A percentile compares a stretch with the other conserved stretches of the same genome.
Evolutionary conservation across 2,797 vertebrate species (phyloP).

Genomic region (Sebastes variabilis): DNA sequence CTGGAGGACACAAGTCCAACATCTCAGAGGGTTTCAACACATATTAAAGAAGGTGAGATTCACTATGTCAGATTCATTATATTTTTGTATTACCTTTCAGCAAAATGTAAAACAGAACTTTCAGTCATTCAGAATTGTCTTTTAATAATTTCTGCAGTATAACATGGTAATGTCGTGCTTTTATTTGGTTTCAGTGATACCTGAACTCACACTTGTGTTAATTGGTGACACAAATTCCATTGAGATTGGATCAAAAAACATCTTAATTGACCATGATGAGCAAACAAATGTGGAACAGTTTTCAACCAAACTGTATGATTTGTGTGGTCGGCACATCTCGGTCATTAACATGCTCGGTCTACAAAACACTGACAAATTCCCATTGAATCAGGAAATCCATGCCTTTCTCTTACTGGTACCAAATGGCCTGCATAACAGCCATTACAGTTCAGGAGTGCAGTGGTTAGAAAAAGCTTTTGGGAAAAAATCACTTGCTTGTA

Average conservation of each 20-base stretch:
- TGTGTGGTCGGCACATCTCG: constrained; percentile 32
- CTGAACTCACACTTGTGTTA: constrained; percentile 48
- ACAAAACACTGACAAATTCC: background rate
- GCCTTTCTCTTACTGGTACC: constrained; percentile 68
- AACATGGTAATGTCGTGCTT: background rate
- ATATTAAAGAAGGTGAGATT: background rate
- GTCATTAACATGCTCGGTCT: constrained; percentile 47
- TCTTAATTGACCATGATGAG: constrained; percentile 26
- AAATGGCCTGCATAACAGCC: constrained; percentile 35
- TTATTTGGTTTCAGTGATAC: constrained; percentile 31
- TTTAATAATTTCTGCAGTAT: background rate
- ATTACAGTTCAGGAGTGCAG: constrained; percentile 33
- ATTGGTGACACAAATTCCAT: constrained; percentile 37
- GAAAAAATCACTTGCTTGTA: background rate
- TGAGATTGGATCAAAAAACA: constrained; percentile 29
- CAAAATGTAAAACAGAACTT: background rate
- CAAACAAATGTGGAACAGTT: background rate
- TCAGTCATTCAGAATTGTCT: background rate
- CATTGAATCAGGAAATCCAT: constrained; percentile 22
- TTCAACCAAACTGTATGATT: constrained; percentile 38
- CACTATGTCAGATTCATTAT: background rate
- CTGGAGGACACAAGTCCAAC: background rate
- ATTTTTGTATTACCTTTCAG: background rate
- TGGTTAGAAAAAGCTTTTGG: constrained; percentile 51
- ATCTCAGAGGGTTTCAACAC: background rate